Evolutionary conservation across 2,888 invertebrate species (phyloP).

Genomic region (Magallana nippona): DNA sequence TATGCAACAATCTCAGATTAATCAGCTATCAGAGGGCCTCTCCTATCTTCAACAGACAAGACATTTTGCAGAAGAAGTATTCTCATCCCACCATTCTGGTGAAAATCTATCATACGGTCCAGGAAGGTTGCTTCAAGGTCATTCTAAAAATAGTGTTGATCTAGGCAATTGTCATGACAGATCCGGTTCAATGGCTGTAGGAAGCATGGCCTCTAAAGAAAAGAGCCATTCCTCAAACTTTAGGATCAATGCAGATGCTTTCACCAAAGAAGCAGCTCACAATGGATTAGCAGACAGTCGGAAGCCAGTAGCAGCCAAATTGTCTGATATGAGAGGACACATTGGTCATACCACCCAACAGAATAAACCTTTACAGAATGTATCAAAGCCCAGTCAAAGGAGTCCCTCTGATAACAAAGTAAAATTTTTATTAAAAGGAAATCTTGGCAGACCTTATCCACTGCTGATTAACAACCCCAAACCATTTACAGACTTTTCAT

Average conservation of each 20-base stretch:
- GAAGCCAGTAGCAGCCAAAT: not conserved
- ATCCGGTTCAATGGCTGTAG: not conserved
- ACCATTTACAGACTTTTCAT: slow-evolving; percentile 29
- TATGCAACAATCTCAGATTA: not conserved
- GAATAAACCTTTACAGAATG: not conserved
- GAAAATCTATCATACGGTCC: not conserved
- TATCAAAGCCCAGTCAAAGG: not conserved
- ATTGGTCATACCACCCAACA: not conserved
- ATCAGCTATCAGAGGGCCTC: not conserved
- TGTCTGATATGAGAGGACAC: slow-evolving; percentile 7
- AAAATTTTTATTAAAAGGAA: slow-evolving; percentile 35
- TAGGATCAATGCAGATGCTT: not conserved
- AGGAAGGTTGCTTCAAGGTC: not conserved
- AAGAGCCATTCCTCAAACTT: not conserved
- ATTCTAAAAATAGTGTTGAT: not conserved
- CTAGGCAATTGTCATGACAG: not conserved
- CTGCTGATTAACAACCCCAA: not conserved
- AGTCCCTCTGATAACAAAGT: slow-evolving; percentile 5
- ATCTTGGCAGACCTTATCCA: slow-evolving; percentile 13
- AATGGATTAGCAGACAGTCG: not conserved
- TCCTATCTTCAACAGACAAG: slow-evolving; percentile 21
- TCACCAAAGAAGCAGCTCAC: not conserved
- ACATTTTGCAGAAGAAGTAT: slow-evolving; percentile 16
- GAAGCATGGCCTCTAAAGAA: not conserved
- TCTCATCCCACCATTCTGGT: not conserved